phyloP scores from a whole-genome alignment of 2,797 vertebrate genomes.

The Labroides dimidiatus region DNA sequence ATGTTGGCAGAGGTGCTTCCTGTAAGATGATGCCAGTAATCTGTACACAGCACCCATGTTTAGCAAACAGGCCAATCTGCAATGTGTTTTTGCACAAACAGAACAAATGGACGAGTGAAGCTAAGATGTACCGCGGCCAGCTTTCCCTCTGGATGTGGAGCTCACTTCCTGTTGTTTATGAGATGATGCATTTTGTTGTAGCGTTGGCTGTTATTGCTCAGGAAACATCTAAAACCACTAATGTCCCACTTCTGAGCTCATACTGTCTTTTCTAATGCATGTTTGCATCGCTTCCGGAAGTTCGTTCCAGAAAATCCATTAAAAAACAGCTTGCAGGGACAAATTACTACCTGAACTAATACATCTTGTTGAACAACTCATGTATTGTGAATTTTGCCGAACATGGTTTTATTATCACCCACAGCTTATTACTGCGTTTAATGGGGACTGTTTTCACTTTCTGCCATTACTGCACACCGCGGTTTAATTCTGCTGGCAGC shows the following conservation, averaged over 20 bases:
- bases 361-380: constrained; percentile 59
- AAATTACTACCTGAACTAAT: constrained; percentile 63
- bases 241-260: constrained; percentile 50
- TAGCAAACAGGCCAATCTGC: constrained; percentile 4
- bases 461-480: constrained; percentile 52
- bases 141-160: neutral
- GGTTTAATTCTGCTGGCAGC: constrained; percentile 62
- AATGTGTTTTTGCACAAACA: neutral
- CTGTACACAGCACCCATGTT: neutral
- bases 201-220: constrained; percentile 42
- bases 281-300: constrained; percentile 35
- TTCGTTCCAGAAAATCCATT: constrained; percentile 53
- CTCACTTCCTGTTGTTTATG: constrained; percentile 53
- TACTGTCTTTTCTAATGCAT: constrained; percentile 47
- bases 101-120: neutral
- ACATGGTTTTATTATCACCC: constrained; percentile 48
- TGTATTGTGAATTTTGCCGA: constrained; percentile 44
- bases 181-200: constrained; percentile 53
- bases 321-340: constrained; percentile 51
- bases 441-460: constrained; percentile 65
- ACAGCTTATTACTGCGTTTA: constrained; percentile 67
- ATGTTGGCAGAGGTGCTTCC: neutral
- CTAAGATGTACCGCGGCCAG: constrained; percentile 2
- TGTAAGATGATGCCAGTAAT: neutral
- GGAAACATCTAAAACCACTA: constrained; percentile 61